Base-by-base conservation (phyloP, 1,140 invertebrate species). In the Capitella teleta region DNA sequence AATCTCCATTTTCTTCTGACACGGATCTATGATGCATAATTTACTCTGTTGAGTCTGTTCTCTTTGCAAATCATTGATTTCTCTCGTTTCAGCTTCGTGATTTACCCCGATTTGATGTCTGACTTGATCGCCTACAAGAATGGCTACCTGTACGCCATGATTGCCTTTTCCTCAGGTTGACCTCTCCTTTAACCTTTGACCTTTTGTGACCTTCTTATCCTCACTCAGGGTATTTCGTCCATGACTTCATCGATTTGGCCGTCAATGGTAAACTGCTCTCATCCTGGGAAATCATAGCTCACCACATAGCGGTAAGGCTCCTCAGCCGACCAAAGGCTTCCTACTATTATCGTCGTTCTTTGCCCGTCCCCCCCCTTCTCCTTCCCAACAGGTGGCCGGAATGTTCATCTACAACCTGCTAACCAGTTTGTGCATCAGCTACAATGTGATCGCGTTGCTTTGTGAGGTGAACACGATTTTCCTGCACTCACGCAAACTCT, bases 401-500 rank as follows among this genome's bases (percentile, higher is more conserved):
- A 56, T 50, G 46, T 56, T 56, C 50, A 43, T 53, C 45, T 56
- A 56, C 45, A 56, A 56, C 46, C n/a, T 52, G n/a, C 32, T 51
- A 18, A 23, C 23, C 10, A 34, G 52, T 21, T 52, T 57, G 28
- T 67, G 65, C 43, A 56, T 68, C 19, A 63, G 61, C 19, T 68
- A 67, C 55, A 62, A 61, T 25, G 56, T 62, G 6, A 61, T 68
- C 16, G 61, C 62, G 4, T 54, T 68, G 14, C 42, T 68, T n/a
- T 57, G 62, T 24, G 66, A 68, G 49, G 28, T 67, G 1, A 68
- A 68, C 54, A 63, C 57, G 34, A 58, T 68, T 26, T 68, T 68
- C 45, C 57, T 68, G 2, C 66, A 68, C 45, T 28, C 61, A 3
- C 49, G 66, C 32, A 66, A 68, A 55, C 50, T 68, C n/a, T 44